Percentiles rank a stretch among this genome's conserved stretches.
Conservation (phyloP, 30 jellyfish, hydroid and myxozoan genomes). For the Cassiopea xamachana region DNA sequence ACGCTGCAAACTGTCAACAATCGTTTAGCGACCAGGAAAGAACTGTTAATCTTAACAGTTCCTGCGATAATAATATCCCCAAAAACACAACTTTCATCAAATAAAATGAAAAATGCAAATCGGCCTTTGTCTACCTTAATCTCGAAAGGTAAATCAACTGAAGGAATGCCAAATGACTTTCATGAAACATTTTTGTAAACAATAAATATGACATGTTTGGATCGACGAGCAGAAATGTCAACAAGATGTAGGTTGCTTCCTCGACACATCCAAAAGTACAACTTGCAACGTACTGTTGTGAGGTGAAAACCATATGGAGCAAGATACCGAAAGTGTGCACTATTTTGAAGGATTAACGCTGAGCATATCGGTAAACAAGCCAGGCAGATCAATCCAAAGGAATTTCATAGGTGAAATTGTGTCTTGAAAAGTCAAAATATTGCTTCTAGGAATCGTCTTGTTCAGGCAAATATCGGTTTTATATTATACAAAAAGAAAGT, state of each 20-base stretch:
- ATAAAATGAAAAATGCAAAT: too few species aligned
- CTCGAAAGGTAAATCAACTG: not conserved
- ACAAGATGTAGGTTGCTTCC: not conserved
- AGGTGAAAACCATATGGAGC: too few species aligned
- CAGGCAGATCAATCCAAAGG: not conserved
- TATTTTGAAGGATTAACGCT: not conserved
- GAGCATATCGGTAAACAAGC: not conserved
- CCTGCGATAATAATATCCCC: too few species aligned
- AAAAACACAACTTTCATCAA: too few species aligned
- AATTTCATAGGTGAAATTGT: not conserved
- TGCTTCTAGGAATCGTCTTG: not conserved
- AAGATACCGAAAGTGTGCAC: not conserved
- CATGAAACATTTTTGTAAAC: not conserved
- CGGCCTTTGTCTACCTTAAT: not conserved
- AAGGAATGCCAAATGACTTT: too few species aligned
- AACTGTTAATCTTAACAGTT: too few species aligned
- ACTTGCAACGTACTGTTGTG: too few species aligned
- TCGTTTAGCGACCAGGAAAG: too few species aligned
- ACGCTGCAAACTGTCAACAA: too few species aligned
- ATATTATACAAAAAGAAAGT: not conserved
- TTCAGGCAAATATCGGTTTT: not conserved
- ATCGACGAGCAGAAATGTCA: constrained; percentile 1
- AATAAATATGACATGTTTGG: constrained; percentile 19
- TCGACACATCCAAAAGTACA: not conserved
- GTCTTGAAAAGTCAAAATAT: not conserved